Conservation (phyloP, 53 echinoderm and acorn worm species). For the Pentamera pediparva region DNA sequence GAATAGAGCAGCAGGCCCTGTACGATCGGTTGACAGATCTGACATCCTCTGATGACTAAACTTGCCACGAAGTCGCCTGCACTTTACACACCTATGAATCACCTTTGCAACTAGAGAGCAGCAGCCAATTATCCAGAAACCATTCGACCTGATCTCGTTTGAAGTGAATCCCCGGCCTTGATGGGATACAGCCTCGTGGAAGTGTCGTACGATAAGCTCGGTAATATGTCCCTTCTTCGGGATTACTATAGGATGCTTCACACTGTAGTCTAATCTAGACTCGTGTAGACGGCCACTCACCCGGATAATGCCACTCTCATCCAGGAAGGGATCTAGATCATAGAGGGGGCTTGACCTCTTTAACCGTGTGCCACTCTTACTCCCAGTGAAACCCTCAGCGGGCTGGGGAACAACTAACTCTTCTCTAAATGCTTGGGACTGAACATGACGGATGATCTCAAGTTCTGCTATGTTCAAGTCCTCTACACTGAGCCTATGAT, state of each 20-base stretch:
- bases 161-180: slow-evolving; percentile 27
- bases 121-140: slow-evolving; percentile 8
- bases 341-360: not conserved
- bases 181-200: slow-evolving; percentile 4
- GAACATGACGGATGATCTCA: not conserved
- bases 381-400: not conserved
- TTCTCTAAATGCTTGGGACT: not conserved
- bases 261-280: not conserved
- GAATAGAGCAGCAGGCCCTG: slow-evolving; percentile 37
- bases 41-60: slow-evolving; percentile 4
- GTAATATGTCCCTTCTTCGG: slow-evolving; percentile 15
- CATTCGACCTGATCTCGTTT: slow-evolving; percentile 9
- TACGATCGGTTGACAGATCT: slow-evolving; percentile 25
- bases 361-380: not conserved
- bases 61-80: not conserved
- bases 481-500: not conserved
- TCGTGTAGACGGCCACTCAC: slow-evolving; percentile 16
- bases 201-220: not conserved
- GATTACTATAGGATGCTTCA: not conserved
- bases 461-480: not conserved
- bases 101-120: not conserved
- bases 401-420: not conserved
- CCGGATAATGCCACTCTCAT: not conserved
- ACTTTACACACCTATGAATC: slow-evolving; percentile 5
- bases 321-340: not conserved